Evolutionary conservation across 2,113 vertebrate genomes (phyloP).

Genomic region (Lamprotornis superbus): DNA sequence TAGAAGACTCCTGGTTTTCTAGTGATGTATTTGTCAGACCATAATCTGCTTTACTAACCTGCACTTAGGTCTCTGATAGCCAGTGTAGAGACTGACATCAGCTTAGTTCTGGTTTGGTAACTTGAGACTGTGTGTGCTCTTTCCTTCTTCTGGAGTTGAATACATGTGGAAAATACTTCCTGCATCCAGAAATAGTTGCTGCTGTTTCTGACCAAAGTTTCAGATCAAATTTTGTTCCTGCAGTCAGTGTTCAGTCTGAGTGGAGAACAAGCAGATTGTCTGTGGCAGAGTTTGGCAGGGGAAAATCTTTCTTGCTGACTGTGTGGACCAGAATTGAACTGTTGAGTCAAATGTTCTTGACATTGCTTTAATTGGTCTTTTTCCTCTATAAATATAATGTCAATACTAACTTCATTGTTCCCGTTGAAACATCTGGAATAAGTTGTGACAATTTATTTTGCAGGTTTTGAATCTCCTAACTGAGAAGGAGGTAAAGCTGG

Average conservation of each 20-base stretch:
- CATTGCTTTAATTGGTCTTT: not conserved
- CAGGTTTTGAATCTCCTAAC: conserved; percentile 87
- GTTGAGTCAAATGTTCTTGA: not conserved
- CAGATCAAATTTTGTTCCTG: not conserved
- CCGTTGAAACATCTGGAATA: not conserved
- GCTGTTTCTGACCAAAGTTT: not conserved
- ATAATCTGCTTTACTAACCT: not conserved
- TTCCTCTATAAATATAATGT: not conserved
- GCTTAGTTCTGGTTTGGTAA: not conserved
- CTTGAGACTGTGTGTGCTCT: not conserved
- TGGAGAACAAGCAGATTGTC: not conserved
- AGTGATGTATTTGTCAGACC: not conserved
- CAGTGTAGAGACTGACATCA: not conserved
- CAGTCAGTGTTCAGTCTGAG: fast-evolving
- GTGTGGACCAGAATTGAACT: not conserved
- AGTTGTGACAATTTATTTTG: not conserved
- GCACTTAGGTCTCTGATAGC: not conserved
- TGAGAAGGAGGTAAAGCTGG: conserved; percentile 85
- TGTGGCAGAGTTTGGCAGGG: not conserved
- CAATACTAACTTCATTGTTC: not conserved
- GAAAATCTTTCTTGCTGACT: not conserved
- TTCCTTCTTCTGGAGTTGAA: not conserved
- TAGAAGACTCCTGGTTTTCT: not conserved
- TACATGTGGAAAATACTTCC: not conserved
- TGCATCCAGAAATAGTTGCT: not conserved